Evolutionary conservation across 2,797 vertebrate species (phyloP), one percentile per base, ranked within the genome.

Genomic region (Sebastes steindachneri): DNA sequence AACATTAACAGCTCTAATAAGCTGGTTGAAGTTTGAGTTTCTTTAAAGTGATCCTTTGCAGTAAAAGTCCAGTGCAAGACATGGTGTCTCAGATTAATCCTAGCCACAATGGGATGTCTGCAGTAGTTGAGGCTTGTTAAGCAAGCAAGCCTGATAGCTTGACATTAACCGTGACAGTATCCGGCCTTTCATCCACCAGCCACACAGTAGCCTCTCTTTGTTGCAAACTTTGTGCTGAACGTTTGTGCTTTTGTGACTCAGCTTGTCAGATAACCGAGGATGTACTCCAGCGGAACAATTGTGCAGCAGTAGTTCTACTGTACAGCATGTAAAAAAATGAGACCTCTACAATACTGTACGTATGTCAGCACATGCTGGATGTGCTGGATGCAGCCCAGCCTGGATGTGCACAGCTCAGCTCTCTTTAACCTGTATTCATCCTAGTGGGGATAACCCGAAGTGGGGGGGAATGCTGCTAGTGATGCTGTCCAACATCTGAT

Each of bases 401-500:
- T 23, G 15, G 25, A 76, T 80, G 29, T 91, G 77, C 71, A 25
- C 28, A 64, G 65, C 73, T 86, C 75, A 85, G 78, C 74, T 83
- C 41, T 82, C 69, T 81, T 80, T 75, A 73, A 81, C 15, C 11
- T 73, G 67, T 63, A 63, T 67, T 80, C 37, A 59, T 71, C n/a
- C 62, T 25, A 41, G 48, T 59, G 77, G 72, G 71, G 75, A 79
- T 78, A 77, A 71, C 41, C 66, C 65, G 3, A 79, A 73, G 59
- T 65, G 17, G 35, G 9, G 28, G 19, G 28, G 29, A 45, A 62
- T 60, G 33, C 62, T 77, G 41, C 82, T 81, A 81, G 77, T 91
- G 87, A 82, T 90, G 23, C 86, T 83, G 87, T 89, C 80, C 86
- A 87, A 87, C 45, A 79, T 85, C 54, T 84, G 51, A 71, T 79